Evolutionary conservation across 2,888 invertebrate species (phyloP).

Genomic region (Phalera bucephala): DNA sequence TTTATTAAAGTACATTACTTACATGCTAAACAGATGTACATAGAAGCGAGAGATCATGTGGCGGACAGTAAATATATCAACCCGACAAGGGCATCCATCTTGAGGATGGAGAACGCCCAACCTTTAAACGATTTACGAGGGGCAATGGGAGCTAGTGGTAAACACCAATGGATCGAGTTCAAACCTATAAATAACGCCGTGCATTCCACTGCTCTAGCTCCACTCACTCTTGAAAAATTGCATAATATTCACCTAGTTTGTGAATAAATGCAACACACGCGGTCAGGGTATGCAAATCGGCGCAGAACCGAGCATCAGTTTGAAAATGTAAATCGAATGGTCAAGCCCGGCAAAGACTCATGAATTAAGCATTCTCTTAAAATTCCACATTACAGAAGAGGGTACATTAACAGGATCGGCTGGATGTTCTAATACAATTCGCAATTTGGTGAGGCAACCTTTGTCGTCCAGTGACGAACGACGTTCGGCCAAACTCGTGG

Average conservation of each 20-base stretch:
- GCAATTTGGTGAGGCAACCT: constrained; percentile 60
- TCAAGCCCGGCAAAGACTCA: constrained; percentile 70
- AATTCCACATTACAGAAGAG: constrained; percentile 64
- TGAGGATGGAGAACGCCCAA: constrained; percentile 74
- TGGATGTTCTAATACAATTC: constrained; percentile 70
- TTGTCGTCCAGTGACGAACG: constrained; percentile 60
- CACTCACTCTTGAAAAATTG: constrained; percentile 30
- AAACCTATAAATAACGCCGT: constrained; percentile 55
- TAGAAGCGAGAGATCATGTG: constrained; percentile 53
- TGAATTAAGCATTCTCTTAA: constrained; percentile 74
- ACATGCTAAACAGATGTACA: constrained; percentile 60
- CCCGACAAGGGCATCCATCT: constrained; percentile 76
- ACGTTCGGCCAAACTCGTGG: constrained; percentile 45
- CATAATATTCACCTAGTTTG: constrained; percentile 47
- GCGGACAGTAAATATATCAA: constrained; percentile 78
- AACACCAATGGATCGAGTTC: constrained; percentile 54
- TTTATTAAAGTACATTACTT: constrained; percentile 57
- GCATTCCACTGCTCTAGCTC: constrained; percentile 36
- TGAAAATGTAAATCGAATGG: constrained; percentile 76
- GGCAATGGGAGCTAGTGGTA: constrained; percentile 60
- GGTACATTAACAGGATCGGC: constrained; percentile 58
- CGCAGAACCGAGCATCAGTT: constrained; percentile 57
- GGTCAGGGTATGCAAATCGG: constrained; percentile 63
- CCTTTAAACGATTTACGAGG: constrained; percentile 81
- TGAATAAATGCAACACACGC: constrained; percentile 58